phyloP scores from a whole-genome alignment of 2,888 invertebrate species.

The Nasonia oneida region DNA sequence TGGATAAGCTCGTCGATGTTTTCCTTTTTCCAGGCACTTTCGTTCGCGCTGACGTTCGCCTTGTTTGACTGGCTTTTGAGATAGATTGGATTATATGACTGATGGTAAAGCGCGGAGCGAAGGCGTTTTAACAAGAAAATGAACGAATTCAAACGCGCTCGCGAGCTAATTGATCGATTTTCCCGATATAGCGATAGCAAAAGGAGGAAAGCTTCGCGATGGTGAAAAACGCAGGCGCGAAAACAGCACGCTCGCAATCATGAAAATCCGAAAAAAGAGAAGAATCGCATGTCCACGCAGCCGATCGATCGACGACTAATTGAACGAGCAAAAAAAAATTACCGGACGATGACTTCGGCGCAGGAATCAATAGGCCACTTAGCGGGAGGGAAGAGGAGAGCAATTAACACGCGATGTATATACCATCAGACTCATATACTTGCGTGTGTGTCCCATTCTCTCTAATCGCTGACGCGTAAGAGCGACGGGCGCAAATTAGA shows the following conservation, averaged over 20 bases:
- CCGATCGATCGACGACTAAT: slow-evolving; percentile 6
- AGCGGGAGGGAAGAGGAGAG: slow-evolving; percentile 25
- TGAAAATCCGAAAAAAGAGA: not conserved
- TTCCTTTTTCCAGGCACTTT: not conserved
- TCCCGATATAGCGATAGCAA: not conserved
- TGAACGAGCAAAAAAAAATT: slow-evolving; percentile 18
- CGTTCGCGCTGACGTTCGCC: too few species aligned
- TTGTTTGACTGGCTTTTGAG: not conserved
- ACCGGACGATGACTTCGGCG: slow-evolving; percentile 34
- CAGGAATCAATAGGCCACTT: slow-evolving; percentile 51
- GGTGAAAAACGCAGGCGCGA: slow-evolving; percentile 24
- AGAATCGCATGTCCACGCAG: not conserved
- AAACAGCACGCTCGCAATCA: not conserved
- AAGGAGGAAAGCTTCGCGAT: not conserved
- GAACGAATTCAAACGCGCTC: not conserved
- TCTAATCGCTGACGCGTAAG: not conserved
- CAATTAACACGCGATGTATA: slow-evolving; percentile 42
- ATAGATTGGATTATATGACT: slow-evolving; percentile 14
- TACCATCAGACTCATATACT: not conserved
- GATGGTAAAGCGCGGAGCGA: not conserved
- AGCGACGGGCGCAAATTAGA: too few species aligned
- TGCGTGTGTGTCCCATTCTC: not conserved
- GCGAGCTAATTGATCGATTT: not conserved
- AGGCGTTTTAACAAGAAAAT: not conserved
- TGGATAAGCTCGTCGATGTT: not conserved